Evolutionary conservation across 2,888 invertebrate genomes (phyloP), one percentile per base, ranked within the genome.

Genomic region (Caenorhabditis becei): DNA sequence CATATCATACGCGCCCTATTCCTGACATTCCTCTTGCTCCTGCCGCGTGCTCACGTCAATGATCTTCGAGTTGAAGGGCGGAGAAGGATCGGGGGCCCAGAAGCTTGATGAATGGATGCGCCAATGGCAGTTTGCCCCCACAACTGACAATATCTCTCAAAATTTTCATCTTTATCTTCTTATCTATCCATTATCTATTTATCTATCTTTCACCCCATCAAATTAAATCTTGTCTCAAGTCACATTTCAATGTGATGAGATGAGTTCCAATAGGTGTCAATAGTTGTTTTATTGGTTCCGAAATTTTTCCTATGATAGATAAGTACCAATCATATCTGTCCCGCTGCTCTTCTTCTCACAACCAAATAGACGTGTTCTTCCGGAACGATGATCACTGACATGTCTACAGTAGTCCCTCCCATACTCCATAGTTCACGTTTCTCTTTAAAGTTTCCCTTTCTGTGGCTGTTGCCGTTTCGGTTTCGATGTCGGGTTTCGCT

Each of bases 61-160:
- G 75, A 75, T 75, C 75, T 75, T 61, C 66, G 61, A 59, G 51
- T 65, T 58, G 44, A 58, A 58, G 65, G 59, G 35, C 18, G 58
- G 54, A n/a, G 28, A n/a, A n/a, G 54, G 26, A 26, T n/a, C 26
- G 37, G 28, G 28, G 63, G 24, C 20, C 47, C 65, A 44, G 49
- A 66, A 41, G 53, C 61, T 75, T 75, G 75, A 75, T 75, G 75
- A 66, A 75, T 75, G 66, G 61, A 66, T 58, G 59, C 63, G 59
- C 37, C 61, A 23, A 37, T 24, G 32, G 23, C 61, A 61, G 44
- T 61, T 59, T 74, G 65, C 66, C 59, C 51, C 56, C 63, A 72
- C 75, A 75, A 75, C 75, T 75, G 75, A 75, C 75, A 75, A 75
- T 75, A 75, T 75, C 66, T 75, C 75, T 75, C 75, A 61, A 65